Conservation (phyloP, 2,113 vertebrate genomes). For the Sula dactylatra region DNA sequence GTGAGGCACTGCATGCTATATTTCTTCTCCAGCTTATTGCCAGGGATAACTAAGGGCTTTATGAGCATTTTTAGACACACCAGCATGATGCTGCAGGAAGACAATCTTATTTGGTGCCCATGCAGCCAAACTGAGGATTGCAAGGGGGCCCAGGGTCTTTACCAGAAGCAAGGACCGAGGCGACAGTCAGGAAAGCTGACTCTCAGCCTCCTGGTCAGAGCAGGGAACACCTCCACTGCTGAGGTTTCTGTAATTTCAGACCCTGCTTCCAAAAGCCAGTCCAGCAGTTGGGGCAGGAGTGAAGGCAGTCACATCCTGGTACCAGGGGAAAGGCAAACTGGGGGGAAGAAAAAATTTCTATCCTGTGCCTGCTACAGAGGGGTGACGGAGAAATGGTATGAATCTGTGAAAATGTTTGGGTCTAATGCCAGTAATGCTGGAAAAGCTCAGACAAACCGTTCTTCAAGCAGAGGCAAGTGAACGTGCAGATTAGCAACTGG, state of each 20-base stretch:
- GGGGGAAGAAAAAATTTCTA: neutral
- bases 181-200: neutral
- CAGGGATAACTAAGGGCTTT: neutral
- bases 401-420: neutral
- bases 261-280: neutral
- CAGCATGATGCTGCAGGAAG: neutral
- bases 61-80: neutral
- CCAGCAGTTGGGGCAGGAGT: neutral
- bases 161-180: neutral
- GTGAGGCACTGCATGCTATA: neutral
- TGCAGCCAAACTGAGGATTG: accelerated
- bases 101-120: neutral
- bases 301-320: neutral
- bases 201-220: neutral
- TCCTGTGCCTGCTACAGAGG: neutral
- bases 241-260: neutral
- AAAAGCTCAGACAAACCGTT: neutral
- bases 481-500: slow-evolving; percentile 28
- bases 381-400: neutral
- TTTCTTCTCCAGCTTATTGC: neutral
- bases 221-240: neutral
- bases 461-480: slow-evolving; percentile 1
- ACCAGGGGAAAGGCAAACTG: neutral
- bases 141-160: neutral
- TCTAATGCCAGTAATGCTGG: neutral